phyloP scores from a whole-genome alignment of 1,140 invertebrate genomes.

The Drosophila sucinea region DNA sequence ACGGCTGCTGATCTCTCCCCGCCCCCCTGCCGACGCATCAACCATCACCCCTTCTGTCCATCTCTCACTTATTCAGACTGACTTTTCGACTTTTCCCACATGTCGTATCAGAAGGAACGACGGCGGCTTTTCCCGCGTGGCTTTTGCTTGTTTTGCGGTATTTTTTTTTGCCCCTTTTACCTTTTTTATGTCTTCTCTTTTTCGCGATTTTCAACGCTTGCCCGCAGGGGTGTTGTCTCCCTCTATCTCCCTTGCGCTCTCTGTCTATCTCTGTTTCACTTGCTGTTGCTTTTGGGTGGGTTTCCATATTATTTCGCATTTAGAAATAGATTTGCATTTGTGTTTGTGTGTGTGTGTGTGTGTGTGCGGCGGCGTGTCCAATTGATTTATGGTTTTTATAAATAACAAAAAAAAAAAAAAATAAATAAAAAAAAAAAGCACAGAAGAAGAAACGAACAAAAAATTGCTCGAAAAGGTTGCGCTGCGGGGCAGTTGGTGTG shows the following conservation, averaged over 20 bases:
- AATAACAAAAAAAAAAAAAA: slow-evolving; percentile 61
- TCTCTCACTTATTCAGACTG: slow-evolving; percentile 28
- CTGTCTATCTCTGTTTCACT: slow-evolving; percentile 1
- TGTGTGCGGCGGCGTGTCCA: slow-evolving; percentile 72
- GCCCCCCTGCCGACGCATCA: not conserved
- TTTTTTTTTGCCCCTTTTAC: slow-evolving; percentile 48
- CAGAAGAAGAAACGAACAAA: slow-evolving; percentile 40
- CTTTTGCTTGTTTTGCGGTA: slow-evolving; percentile 48
- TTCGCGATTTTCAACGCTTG: slow-evolving; percentile 69
- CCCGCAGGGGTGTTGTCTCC: slow-evolving; percentile 59
- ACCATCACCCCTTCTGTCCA: slow-evolving; percentile 1
- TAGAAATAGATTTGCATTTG: slow-evolving; percentile 82
- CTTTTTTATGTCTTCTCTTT: slow-evolving; percentile 22
- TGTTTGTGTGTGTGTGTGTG: slow-evolving; percentile 28
- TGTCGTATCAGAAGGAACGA: slow-evolving; percentile 61
- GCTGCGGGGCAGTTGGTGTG: slow-evolving; percentile 37
- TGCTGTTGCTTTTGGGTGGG: slow-evolving; percentile 36
- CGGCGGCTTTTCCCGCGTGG: slow-evolving; percentile 64
- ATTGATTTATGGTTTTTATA: slow-evolving; percentile 82
- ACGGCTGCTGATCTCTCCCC: slow-evolving; percentile 25
- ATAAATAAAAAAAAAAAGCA: not conserved
- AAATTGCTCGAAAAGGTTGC: slow-evolving; percentile 63
- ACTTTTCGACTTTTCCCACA: slow-evolving; percentile 78
- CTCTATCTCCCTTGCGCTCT: slow-evolving; percentile 1
- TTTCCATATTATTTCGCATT: slow-evolving; percentile 79